Evolutionary conservation across 1,140 invertebrate genomes (phyloP), one percentile per base, ranked within the genome.

Genomic region (Schlechtendalia chinensis): DNA sequence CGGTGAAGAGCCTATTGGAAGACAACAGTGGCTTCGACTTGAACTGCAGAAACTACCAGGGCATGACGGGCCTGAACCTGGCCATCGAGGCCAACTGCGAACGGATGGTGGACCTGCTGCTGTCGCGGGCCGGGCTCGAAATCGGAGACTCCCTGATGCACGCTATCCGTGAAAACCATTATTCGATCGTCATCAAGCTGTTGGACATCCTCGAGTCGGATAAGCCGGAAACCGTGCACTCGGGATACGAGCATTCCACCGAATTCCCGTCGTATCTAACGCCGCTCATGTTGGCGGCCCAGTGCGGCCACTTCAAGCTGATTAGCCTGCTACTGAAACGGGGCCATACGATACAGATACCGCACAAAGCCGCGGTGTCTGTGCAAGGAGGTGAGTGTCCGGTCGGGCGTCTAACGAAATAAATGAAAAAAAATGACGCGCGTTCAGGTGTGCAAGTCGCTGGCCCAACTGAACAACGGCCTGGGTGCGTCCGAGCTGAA

Each of bases 231-330:
- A 27, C 6, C 1, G 67, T 27, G 14, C 0, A 71, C 0, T 5
- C 29, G 10, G 67, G 67, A 4, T 53, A 53, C 10, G 47, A 71
- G 11, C 19, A 47, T 24, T 69, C 65, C 1, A 69, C 65, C 14
- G 65, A 69, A 17, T 75, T 75, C n/a, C 90, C 90, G 0, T 88
- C 90, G 12, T 89, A 93, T 82, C 88, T 93, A 5, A 93, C 91
- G 0, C 92, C 92, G 0, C 86, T 94, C 16, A 90, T 91, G 58
- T 86, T 93, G 2, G 92, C 92, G 1, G 91, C 91, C 12, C 90
- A 92, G 82, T 87, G 87, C 50, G 91, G 92, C 32, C 90, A 92
- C 83, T 91, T 89, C 82, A 90, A 92, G 83, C 89, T 92, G 27
- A 91, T 93, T 19, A 88, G 89, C 82, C 85, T 91, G 59, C 86